A percentile compares a stretch with the other conserved stretches of the same genome.
These are phyloP conservation scores for Nixonia krombeini DNA, from an alignment of 1,140 invertebrate genomes.

Conservation along the genomic window DNA sequence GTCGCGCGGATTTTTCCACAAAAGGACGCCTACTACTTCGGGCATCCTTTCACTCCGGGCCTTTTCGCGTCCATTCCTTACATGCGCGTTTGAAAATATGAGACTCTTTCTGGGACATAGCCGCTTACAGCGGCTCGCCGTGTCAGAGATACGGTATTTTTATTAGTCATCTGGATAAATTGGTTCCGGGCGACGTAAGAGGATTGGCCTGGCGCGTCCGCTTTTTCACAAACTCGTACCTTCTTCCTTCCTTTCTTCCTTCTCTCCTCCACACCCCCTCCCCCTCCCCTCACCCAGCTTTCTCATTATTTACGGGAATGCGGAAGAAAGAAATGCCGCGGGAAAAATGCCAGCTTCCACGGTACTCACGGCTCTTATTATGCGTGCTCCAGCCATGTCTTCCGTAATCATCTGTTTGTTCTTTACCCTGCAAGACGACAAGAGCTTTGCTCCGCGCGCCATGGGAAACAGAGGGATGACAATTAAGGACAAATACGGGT, in stretches of 20 bases:
- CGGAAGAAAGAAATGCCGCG: not conserved
- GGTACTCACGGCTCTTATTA: not conserved
- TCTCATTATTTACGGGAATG: slow-evolving; percentile 24
- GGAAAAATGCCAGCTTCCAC: not conserved
- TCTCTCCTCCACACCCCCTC: not conserved
- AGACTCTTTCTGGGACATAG: slow-evolving; percentile 15
- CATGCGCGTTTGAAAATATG: slow-evolving; percentile 7
- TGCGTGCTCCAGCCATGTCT: not conserved
- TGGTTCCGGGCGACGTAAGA: slow-evolving; percentile 36
- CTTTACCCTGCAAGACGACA: slow-evolving; percentile 17
- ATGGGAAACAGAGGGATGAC: slow-evolving; percentile 32
- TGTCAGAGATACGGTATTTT: slow-evolving; percentile 49
- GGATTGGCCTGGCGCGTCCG: slow-evolving; percentile 16
- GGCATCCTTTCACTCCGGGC: slow-evolving; percentile 14
- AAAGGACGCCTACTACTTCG: too few relatives aligned
- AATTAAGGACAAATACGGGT: slow-evolving; percentile 41
- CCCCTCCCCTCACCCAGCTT: not conserved
- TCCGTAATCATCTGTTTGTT: slow-evolving; percentile 11
- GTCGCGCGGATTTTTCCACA: too few relatives aligned
- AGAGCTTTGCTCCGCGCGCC: slow-evolving; percentile 9
- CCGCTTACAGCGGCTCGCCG: slow-evolving; percentile 15
- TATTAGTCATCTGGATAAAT: slow-evolving; percentile 56
- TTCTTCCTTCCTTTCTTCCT: slow-evolving; percentile 3
- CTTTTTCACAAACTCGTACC: slow-evolving; percentile 6
- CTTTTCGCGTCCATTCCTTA: slow-evolving; percentile 5